phyloP scores from a whole-genome alignment of 1,140 invertebrate species.

The Forficula auricularia region DNA sequence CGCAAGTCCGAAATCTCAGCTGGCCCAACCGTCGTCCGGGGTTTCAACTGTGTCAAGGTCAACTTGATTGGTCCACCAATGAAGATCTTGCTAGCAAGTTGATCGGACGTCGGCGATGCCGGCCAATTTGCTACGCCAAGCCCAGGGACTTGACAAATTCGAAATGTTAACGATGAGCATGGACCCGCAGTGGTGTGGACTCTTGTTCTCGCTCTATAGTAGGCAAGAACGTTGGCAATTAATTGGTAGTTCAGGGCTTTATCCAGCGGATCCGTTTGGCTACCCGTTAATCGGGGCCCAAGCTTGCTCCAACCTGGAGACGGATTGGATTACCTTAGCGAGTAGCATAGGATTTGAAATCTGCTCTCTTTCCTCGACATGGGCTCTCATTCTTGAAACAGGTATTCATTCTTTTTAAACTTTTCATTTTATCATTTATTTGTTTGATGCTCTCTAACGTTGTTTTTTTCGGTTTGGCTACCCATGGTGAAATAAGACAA shows the following conservation, averaged over 20 bases:
- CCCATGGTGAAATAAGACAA: no score
- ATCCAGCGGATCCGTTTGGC: slow-evolving; percentile 9
- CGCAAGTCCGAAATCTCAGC: no score
- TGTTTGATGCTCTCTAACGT: no score
- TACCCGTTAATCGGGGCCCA: slow-evolving; percentile 4
- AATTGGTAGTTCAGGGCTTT: slow-evolving; percentile 1
- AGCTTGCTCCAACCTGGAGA: slow-evolving; percentile 12
- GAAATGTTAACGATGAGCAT: slow-evolving; percentile 13
- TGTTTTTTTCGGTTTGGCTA: no score
- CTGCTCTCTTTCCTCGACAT: slow-evolving; percentile 15
- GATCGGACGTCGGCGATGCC: no score
- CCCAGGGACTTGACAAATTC: neutral
- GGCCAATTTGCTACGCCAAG: neutral
- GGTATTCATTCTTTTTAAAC: slow-evolving; percentile 9
- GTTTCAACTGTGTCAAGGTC: no score
- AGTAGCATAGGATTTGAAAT: slow-evolving; percentile 16
- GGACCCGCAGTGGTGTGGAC: slow-evolving; percentile 15
- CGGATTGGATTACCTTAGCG: slow-evolving; percentile 15
- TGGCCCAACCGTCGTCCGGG: no score
- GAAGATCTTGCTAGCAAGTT: no score
- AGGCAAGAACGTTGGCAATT: slow-evolving; percentile 12
- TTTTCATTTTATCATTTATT: neutral
- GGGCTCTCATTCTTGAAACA: slow-evolving; percentile 15
- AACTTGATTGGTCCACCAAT: no score
- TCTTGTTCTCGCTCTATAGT: slow-evolving; percentile 16